Evolutionary conservation across 2,113 vertebrate species (phyloP).

Genomic region (Edolisoma coerulescens): DNA sequence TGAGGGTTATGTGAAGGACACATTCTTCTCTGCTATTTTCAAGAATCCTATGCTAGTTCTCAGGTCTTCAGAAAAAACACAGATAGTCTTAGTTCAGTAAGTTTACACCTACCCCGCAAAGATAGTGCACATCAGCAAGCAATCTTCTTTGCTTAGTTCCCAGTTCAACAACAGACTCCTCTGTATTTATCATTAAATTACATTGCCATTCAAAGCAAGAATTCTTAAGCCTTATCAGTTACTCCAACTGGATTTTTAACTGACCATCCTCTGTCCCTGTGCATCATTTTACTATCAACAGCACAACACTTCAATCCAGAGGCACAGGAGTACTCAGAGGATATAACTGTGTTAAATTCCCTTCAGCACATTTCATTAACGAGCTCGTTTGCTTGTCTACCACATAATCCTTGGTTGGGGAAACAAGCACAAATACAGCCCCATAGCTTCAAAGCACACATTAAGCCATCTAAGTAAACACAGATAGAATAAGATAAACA

Average conservation of each 20-base stretch:
- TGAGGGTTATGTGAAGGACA: slow-evolving; percentile 9
- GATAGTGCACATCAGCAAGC: background rate
- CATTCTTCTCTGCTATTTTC: background rate
- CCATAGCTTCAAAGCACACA: background rate
- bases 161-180: slow-evolving; percentile 13
- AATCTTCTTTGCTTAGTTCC: background rate
- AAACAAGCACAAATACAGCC: background rate
- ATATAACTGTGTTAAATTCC: background rate
- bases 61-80: slow-evolving; percentile 25
- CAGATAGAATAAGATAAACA: background rate
- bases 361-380: background rate
- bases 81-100: slow-evolving; percentile 3
- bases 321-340: background rate
- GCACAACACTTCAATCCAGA: background rate
- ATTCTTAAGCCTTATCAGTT: slow-evolving; percentile 14
- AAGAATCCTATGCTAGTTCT: background rate
- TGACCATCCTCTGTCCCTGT: background rate
- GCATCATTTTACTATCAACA: background rate
- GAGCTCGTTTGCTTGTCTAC: background rate
- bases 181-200: slow-evolving; percentile 52
- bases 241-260: slow-evolving; percentile 26
- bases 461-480: background rate
- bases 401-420: background rate
- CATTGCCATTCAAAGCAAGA: slow-evolving; percentile 31
- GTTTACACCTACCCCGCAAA: background rate